These are phyloP conservation scores for Phacellophora camtschatica DNA, from an alignment of 30 jellyfish, hydroid and myxozoan species.

Conservation along the genomic window DNA sequence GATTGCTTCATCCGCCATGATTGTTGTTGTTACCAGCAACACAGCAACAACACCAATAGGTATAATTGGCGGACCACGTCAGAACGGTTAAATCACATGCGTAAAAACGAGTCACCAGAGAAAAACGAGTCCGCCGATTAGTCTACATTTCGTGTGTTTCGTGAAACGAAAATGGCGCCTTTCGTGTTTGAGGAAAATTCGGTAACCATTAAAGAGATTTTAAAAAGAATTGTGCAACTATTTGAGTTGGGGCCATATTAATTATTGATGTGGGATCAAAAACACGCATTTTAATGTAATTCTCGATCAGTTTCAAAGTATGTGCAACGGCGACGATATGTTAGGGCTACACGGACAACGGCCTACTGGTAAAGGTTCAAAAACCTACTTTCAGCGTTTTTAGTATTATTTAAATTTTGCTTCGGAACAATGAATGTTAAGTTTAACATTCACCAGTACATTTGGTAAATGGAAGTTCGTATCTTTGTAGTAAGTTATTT, in stretches of 20 bases:
- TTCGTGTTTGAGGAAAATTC: conserved; percentile 9
- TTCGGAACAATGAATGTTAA: no score
- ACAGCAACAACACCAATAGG: background rate
- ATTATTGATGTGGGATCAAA: conserved; percentile 16
- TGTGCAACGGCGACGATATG: conserved; percentile 29
- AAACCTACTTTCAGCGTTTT: no score
- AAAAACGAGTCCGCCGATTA: conserved; percentile 18
- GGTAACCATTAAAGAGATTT: background rate
- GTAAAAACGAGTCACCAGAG: background rate
- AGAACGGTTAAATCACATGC: background rate
- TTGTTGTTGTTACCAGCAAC: background rate
- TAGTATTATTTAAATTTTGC: no score
- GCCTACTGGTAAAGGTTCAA: background rate
- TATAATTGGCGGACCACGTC: conserved; percentile 24
- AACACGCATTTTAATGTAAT: conserved; percentile 13
- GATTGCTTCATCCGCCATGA: conserved; percentile 44
- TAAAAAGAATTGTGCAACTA: conserved; percentile 20
- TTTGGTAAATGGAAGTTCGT: no score
- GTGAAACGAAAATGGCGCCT: conserved; percentile 32
- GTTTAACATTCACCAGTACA: no score
- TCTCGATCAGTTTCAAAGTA: conserved; percentile 9
- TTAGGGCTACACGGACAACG: conserved; percentile 5
- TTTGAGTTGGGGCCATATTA: conserved; percentile 15
- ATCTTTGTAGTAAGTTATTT: no score
- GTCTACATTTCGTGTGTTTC: conserved; percentile 4